These are phyloP conservation scores for Dromiciops gliroides DNA, from an alignment of 2,113 vertebrate species.

Conservation along the genomic window DNA sequence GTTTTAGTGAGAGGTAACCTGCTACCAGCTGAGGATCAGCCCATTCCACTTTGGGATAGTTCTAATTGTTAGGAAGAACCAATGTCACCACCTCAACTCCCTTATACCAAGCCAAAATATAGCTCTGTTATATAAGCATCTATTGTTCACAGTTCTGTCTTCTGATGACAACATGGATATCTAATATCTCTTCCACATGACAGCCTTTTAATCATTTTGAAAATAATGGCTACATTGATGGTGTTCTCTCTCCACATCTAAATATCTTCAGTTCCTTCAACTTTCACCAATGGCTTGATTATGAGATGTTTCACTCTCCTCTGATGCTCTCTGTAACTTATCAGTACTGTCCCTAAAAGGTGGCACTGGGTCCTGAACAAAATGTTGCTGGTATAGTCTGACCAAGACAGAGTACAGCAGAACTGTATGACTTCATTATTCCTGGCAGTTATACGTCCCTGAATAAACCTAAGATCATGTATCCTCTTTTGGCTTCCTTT, in stretches of 20 bases:
- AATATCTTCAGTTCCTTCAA: not conserved
- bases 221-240: not conserved
- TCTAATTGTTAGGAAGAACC: not conserved
- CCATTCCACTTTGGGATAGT: not conserved
- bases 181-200: not conserved
- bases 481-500: not conserved
- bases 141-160: not conserved
- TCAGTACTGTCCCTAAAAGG: not conserved
- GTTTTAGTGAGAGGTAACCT: no score
- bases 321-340: no score
- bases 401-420: not conserved
- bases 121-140: not conserved
- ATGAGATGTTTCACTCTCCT: no score
- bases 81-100: not conserved
- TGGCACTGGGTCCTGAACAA: not conserved
- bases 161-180: not conserved
- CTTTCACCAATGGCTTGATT: no score
- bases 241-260: not conserved
- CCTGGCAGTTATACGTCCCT: not conserved
- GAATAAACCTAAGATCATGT: not conserved
- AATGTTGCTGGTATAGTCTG: not conserved
- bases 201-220: not conserved
- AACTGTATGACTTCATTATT: not conserved
- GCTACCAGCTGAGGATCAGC: no score
- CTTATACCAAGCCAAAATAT: not conserved